These are phyloP conservation scores for Cydia pomonella DNA, from an alignment of 1,140 invertebrate genomes.

Conservation along the genomic window DNA sequence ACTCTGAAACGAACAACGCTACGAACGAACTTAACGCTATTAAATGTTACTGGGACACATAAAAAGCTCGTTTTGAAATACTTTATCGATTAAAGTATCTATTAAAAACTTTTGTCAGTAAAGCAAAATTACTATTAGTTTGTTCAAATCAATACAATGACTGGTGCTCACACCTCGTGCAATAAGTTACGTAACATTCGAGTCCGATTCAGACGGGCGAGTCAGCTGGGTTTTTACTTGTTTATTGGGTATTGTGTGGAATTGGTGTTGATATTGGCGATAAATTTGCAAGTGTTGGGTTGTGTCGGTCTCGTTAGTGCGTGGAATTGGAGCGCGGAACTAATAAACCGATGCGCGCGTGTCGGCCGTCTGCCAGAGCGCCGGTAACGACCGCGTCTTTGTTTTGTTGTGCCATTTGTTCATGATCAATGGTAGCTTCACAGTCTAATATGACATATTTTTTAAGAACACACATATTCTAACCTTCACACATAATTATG, in stretches of 20 bases:
- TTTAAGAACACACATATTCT: neutral
- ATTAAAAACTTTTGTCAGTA: neutral
- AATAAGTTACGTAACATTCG: neutral
- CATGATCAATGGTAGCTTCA: neutral
- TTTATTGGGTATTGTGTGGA: neutral
- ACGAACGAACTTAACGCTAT: neutral
- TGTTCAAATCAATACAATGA: slow-evolving; percentile 26
- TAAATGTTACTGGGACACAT: neutral
- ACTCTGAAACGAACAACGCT: neutral
- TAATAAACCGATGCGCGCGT: neutral
- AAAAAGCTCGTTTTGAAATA: neutral
- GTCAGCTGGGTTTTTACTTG: neutral
- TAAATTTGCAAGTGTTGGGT: neutral
- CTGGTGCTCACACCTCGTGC: slow-evolving; percentile 9
- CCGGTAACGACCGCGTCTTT: neutral
- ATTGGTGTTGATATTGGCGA: slow-evolving; percentile 2
- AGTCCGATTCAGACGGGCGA: slow-evolving; percentile 1
- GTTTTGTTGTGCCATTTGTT: neutral
- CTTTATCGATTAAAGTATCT: neutral
- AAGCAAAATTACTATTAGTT: slow-evolving; percentile 17
- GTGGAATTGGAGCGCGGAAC: slow-evolving; percentile 3
- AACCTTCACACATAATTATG: neutral
- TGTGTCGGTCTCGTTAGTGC: neutral
- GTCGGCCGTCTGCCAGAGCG: neutral
- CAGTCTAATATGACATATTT: neutral